phyloP scores from a whole-genome alignment of 2,888 invertebrate species.

The Orthosia incerta region DNA sequence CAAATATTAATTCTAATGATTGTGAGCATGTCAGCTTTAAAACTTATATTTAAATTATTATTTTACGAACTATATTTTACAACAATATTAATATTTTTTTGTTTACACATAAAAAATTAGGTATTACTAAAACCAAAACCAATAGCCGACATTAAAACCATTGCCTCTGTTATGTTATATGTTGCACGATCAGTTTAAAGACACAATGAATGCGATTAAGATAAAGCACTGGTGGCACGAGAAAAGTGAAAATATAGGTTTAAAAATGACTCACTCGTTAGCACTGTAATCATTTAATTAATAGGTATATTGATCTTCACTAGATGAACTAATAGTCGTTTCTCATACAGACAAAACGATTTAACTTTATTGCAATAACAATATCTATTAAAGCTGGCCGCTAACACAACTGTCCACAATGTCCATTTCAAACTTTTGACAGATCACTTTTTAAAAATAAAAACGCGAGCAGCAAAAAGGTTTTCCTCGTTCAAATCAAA shows the following conservation, averaged over 20 bases:
- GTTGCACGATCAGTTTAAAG: too few relatives aligned
- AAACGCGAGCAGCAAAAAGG: neutral
- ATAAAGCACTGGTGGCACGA: neutral
- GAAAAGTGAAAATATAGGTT: neutral
- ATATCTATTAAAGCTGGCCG: constrained; percentile 5
- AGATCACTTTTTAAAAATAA: constrained; percentile 10
- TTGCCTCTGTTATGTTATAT: too few relatives aligned
- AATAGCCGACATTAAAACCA: too few relatives aligned
- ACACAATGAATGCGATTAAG: neutral
- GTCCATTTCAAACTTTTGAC: neutral
- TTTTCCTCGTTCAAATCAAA: neutral
- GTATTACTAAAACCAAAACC: too few relatives aligned
- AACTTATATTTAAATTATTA: too few relatives aligned
- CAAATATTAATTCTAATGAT: too few relatives aligned
- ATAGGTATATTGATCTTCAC: neutral
- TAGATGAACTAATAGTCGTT: neutral
- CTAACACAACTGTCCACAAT: neutral
- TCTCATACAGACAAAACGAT: neutral
- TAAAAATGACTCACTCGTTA: neutral
- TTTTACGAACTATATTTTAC: too few relatives aligned
- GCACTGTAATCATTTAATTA: neutral
- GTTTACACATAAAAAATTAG: too few relatives aligned
- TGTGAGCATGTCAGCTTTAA: too few relatives aligned
- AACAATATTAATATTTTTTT: too few relatives aligned
- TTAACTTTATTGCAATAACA: neutral